Percentiles rank a stretch among this genome's conserved stretches.
phyloP scores from a whole-genome alignment of 2,888 invertebrate genomes.

The Phrixothrix hirtus region DNA sequence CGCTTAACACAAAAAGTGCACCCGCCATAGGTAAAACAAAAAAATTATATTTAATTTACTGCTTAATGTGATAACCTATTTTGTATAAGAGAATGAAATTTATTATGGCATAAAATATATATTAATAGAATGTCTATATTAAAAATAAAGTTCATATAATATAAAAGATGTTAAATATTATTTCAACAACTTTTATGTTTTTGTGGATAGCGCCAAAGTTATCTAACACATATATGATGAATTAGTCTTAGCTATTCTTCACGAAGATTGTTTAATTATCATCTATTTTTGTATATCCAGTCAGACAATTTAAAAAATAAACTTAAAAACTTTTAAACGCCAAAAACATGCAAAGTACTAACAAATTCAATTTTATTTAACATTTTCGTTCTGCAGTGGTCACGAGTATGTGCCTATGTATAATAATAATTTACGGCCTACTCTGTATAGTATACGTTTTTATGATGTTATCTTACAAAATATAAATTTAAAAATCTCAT shows the following conservation, averaged over 20 bases:
- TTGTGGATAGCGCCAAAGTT: constrained; percentile 16
- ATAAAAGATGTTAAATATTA: constrained; percentile 5
- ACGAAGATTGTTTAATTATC: constrained; percentile 1
- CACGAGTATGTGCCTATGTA: too few relatives aligned
- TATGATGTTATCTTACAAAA: too few relatives aligned
- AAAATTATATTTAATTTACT: constrained; percentile 4
- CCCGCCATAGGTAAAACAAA: neutral
- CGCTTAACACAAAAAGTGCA: neutral
- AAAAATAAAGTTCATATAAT: constrained; percentile 3
- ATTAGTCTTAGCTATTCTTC: constrained; percentile 6
- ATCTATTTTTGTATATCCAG: neutral
- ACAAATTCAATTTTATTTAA: too few relatives aligned
- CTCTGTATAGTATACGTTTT: too few relatives aligned
- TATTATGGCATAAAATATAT: constrained; percentile 12
- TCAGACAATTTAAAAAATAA: neutral
- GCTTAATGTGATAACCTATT: constrained; percentile 24
- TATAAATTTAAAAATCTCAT: too few relatives aligned
- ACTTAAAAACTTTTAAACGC: too few relatives aligned
- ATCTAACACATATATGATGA: constrained; percentile 4
- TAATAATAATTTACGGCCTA: too few relatives aligned
- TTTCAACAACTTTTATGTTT: constrained; percentile 6
- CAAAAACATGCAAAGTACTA: too few relatives aligned
- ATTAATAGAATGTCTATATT: neutral
- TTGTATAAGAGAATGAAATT: constrained; percentile 20
- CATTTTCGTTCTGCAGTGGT: too few relatives aligned